A percentile compares a stretch with the other conserved stretches of the same genome.
Evolutionary conservation across 2,888 invertebrate genomes (phyloP).

Genomic region (Caenorhabditis imperialis): DNA sequence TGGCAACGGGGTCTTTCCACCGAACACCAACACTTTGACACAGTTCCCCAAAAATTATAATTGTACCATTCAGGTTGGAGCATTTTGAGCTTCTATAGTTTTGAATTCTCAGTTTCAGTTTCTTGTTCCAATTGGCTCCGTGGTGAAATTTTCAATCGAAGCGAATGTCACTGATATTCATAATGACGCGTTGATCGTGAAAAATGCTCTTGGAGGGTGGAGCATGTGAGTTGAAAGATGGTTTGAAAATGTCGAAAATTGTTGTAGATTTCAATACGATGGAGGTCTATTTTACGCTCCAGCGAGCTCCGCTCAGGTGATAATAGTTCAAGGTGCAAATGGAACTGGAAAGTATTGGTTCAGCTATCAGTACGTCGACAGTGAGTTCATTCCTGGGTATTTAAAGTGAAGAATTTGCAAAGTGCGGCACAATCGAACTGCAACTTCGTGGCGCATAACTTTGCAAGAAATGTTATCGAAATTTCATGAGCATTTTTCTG

Average conservation of each 20-base stretch:
- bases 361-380: not conserved
- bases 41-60: constrained; percentile 17
- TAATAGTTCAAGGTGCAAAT: not conserved
- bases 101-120: no score
- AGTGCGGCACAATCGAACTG: no score
- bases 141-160: not conserved
- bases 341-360: constrained; percentile 14
- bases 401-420: no score
- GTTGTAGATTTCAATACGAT: no score
- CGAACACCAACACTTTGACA: not conserved
- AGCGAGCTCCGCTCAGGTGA: not conserved
- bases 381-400: not conserved
- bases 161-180: constrained; percentile 5
- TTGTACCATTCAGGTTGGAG: constrained; percentile 9
- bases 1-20: constrained; percentile 7
- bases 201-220: constrained; percentile 3
- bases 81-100: no score
- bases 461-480: no score
- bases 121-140: constrained; percentile 13
- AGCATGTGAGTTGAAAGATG: not conserved
- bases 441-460: no score
- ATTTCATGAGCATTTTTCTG: no score
- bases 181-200: constrained; percentile 1
- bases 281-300: constrained; percentile 7
- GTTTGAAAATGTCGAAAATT: no score